Evolutionary conservation across 2,113 vertebrate genomes (phyloP), one percentile per base, ranked within the genome.

Genomic region (Nerophis lumbriciformis): DNA sequence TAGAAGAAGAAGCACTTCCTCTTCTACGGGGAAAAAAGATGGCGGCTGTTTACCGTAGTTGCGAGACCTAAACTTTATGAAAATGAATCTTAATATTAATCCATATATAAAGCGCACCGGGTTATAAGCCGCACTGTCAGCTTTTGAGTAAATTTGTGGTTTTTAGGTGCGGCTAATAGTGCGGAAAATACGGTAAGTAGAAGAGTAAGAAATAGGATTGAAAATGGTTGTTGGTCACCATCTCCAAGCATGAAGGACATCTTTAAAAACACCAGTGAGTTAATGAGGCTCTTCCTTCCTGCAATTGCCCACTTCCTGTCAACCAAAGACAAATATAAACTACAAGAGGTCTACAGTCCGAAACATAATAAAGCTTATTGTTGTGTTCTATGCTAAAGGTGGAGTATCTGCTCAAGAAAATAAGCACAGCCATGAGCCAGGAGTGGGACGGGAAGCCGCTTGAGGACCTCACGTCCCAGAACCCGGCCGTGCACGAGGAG

Each of bases 321-420:
- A 11, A 16, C 50, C 52, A 35, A 54, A 59, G 68, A 65, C 42
- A 6, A 77, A 78, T 84, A 81, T 85, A 81, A 78, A 70, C 68
- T 1, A 21, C 35, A 14, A 13, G 48, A 48, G 48, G 15, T 49
- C 42, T 5, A 11, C 42, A 9, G 12, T 45, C 5, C 9, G 6
- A 15, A 1, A 49, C 1, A 10, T 1, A 52, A 14, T 42, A 16
- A 28, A 19, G 16, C 1, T 44, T 10, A 63, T 21, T 5, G 50
- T 48, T 67, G 1, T n/a, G 52, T 49, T 28, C 5, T 36, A 2
- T 39, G 59, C 35, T 37, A 1, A 28, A 92, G 91, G 75, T 91
- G 61, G 91, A 90, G 56, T 92, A 92, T 72, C 80, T 92, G 48
- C 73, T 92, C 21, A 92, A 90, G 83, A 92, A 92, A 68, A 87